Evolutionary conservation across 2,113 vertebrate genomes (phyloP).

Genomic region (Proterorhinus semilunaris): DNA sequence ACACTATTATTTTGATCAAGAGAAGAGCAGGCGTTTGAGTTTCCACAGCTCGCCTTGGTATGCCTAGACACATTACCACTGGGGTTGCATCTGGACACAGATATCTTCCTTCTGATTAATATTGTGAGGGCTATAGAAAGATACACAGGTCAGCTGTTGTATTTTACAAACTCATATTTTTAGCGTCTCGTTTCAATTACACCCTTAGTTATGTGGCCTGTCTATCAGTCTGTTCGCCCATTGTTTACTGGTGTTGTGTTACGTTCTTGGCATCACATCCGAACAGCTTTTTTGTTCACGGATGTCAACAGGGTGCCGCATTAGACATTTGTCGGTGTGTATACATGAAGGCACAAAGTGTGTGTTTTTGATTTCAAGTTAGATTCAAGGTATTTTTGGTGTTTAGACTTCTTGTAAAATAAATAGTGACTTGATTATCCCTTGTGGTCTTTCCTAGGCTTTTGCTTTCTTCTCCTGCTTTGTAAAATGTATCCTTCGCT

Average conservation of each 20-base stretch:
- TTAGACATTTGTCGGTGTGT: conserved; percentile 16
- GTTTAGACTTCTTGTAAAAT: not conserved
- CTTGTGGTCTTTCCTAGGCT: conserved; percentile 52
- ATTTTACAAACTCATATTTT: conserved; percentile 5
- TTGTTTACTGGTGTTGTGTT: conserved; percentile 35
- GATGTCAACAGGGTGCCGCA: conserved; percentile 1
- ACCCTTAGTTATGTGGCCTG: conserved; percentile 28
- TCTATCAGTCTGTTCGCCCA: conserved; percentile 41
- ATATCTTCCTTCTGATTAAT: conserved; percentile 45
- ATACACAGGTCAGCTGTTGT: conserved; percentile 52
- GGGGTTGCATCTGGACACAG: conserved; percentile 58
- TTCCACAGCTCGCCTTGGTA: conserved; percentile 3
- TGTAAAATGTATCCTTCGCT: conserved; percentile 41
- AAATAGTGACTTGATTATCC: conserved; percentile 27
- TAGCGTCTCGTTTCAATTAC: too few species aligned
- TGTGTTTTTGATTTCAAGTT: conserved; percentile 5
- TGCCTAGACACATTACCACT: conserved; percentile 51
- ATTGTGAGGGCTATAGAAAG: conserved; percentile 41
- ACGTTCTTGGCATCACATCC: conserved; percentile 32
- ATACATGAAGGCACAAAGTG: conserved; percentile 8
- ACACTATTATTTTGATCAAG: not conserved
- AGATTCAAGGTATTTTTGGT: not conserved
- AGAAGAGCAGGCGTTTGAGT: conserved; percentile 2
- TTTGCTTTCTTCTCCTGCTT: conserved; percentile 40
- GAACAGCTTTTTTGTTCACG: conserved; percentile 18